Evolutionary conservation across 2,888 invertebrate species (phyloP).

Genomic region (Pristionchus mayeri): DNA sequence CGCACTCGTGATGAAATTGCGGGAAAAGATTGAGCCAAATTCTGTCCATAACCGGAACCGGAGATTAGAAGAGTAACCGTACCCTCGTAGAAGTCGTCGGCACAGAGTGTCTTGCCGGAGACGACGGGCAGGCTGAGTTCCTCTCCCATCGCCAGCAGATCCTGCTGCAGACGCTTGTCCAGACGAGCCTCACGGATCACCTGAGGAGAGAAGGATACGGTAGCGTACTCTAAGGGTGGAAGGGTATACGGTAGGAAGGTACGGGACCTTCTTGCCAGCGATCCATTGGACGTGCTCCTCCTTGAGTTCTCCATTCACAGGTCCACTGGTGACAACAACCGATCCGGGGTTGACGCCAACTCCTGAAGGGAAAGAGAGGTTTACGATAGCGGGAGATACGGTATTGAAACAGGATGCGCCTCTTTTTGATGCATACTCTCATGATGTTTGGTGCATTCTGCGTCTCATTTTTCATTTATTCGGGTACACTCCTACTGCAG

Average conservation of each 20-base stretch:
- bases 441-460: background rate
- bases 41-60: background rate
- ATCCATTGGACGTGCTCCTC: constrained; percentile 81
- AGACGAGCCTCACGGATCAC: constrained; percentile 83
- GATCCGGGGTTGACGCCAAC: constrained; percentile 82
- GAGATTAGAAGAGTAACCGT: background rate
- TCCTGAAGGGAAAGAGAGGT: constrained; percentile 53
- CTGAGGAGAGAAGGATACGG: constrained; percentile 60
- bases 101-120: constrained; percentile 93
- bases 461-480: no score
- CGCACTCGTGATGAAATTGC: constrained; percentile 11
- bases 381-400: background rate
- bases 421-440: background rate
- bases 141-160: constrained; percentile 83
- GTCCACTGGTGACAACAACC: constrained; percentile 92
- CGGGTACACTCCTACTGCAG: background rate
- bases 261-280: constrained; percentile 84
- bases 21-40: background rate
- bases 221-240: background rate
- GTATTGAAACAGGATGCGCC: background rate
- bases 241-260: background rate
- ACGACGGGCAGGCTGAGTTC: constrained; percentile 82
- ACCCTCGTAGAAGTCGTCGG: constrained; percentile 97
- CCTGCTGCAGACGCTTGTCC: constrained; percentile 86
- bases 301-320: constrained; percentile 89